Percentiles rank a stretch among this genome's conserved stretches.
Evolutionary conservation across 2,888 invertebrate genomes (phyloP).

Genomic region (Xylota segnis): DNA sequence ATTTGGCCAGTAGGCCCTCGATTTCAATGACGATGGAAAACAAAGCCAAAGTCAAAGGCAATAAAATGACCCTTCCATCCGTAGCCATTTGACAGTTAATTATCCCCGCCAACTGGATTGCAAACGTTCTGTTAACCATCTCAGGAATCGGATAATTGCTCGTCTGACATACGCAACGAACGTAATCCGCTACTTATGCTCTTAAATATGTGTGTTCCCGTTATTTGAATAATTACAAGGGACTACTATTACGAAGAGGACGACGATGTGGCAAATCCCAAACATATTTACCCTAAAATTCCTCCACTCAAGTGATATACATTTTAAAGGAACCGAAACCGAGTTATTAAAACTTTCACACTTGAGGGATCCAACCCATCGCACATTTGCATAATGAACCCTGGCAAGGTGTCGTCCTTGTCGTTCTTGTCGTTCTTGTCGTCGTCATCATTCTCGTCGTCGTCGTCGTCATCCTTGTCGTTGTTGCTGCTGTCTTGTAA

Average conservation of each 20-base stretch:
- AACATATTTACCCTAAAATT: constrained; percentile 70
- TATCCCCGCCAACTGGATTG: constrained; percentile 36
- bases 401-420: constrained; percentile 71
- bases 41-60: constrained; percentile 53
- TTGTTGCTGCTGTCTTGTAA: constrained; percentile 16
- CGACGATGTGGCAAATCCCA: constrained; percentile 53
- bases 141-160: constrained; percentile 49
- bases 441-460: constrained; percentile 6
- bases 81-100: constrained; percentile 41
- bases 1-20: constrained; percentile 25
- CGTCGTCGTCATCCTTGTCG: not conserved
- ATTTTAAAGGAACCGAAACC: constrained; percentile 67
- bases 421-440: constrained; percentile 20
- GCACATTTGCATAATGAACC: constrained; percentile 74
- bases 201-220: constrained; percentile 44
- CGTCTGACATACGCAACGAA: constrained; percentile 51
- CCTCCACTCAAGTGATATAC: constrained; percentile 53
- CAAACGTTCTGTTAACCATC: constrained; percentile 26
- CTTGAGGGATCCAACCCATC: constrained; percentile 67
- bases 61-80: constrained; percentile 55
- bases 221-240: constrained; percentile 66
- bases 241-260: constrained; percentile 23
- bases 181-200: constrained; percentile 59
- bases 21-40: constrained; percentile 43
- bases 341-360: constrained; percentile 76